Percentiles rank a stretch among this genome's conserved stretches.
These are phyloP conservation scores for Lasioglossum vierecki DNA, from an alignment of 2,888 invertebrate genomes.

Conservation along the genomic window DNA sequence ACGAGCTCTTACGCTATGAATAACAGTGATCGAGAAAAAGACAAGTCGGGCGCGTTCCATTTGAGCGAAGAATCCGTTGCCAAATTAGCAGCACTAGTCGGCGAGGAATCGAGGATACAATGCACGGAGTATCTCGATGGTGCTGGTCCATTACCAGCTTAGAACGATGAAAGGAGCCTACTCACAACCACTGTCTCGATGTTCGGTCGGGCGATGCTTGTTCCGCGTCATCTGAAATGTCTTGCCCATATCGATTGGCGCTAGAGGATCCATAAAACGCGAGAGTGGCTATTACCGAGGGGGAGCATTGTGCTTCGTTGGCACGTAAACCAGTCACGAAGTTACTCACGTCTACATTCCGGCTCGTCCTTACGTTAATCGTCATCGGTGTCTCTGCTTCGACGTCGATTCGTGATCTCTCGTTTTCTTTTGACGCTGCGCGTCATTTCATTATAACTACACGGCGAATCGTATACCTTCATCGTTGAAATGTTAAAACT, in stretches of 20 bases:
- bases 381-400: neutral
- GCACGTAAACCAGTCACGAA: conserved; percentile 50
- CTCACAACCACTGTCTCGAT: conserved; percentile 42
- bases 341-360: conserved; percentile 29
- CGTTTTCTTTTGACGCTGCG: neutral
- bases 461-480: neutral
- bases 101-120: conserved; percentile 37
- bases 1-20: neutral
- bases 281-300: conserved; percentile 45
- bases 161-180: conserved; percentile 57
- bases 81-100: conserved; percentile 46
- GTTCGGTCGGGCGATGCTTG: conserved; percentile 27
- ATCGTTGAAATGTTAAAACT: neutral
- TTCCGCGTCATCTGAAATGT: conserved; percentile 53
- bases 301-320: conserved; percentile 40
- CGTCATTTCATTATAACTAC: neutral
- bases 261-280: conserved; percentile 61
- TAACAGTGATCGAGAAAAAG: neutral
- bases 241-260: conserved; percentile 57
- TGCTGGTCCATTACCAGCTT: conserved; percentile 65
- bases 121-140: conserved; percentile 36
- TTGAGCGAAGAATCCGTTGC: conserved; percentile 23
- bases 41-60: neutral
- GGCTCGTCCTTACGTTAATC: conserved; percentile 22
- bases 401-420: neutral